A percentile compares a stretch with the other conserved stretches of the same genome.
phyloP scores from a whole-genome alignment of 1,140 invertebrate genomes.

The Phenacoccus solenopsis region DNA sequence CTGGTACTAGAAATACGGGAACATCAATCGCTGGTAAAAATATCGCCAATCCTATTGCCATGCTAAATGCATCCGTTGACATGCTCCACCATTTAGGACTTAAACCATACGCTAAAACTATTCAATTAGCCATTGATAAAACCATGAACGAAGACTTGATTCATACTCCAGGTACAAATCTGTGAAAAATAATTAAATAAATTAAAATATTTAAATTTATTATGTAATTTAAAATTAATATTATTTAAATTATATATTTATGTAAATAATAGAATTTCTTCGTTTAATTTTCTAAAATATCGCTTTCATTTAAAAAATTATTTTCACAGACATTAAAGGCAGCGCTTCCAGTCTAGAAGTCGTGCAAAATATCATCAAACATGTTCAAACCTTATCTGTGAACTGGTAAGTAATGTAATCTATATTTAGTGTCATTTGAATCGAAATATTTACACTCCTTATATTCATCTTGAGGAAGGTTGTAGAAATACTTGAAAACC shows the following conservation, averaged over 20 bases:
- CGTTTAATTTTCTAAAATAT: no score
- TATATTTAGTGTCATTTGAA: no score
- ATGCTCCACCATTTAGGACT: constrained; percentile 83
- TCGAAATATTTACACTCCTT: no score
- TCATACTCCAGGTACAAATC: constrained; percentile 64
- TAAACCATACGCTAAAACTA: constrained; percentile 62
- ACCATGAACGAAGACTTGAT: constrained; percentile 72
- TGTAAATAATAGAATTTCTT: no score
- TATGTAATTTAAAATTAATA: no score
- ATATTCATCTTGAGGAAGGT: no score
- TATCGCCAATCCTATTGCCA: constrained; percentile 93
- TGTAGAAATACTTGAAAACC: no score
- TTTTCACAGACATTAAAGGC: constrained; percentile 38
- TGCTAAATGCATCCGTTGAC: constrained; percentile 83
- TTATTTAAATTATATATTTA: no score
- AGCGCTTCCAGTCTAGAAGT: constrained; percentile 44
- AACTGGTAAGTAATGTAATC: constrained; percentile 20
- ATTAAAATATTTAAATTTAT: no score
- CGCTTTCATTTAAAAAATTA: no score
- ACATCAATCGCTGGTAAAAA: constrained; percentile 87
- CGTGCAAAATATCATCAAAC: constrained; percentile 42
- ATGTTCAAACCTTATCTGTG: constrained; percentile 23
- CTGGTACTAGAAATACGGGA: constrained; percentile 89
- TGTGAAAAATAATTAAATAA: no score
- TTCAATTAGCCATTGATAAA: constrained; percentile 60